These are phyloP conservation scores for Scaptomyza reducta DNA, from an alignment of 2,888 invertebrate species.

Conservation along the genomic window DNA sequence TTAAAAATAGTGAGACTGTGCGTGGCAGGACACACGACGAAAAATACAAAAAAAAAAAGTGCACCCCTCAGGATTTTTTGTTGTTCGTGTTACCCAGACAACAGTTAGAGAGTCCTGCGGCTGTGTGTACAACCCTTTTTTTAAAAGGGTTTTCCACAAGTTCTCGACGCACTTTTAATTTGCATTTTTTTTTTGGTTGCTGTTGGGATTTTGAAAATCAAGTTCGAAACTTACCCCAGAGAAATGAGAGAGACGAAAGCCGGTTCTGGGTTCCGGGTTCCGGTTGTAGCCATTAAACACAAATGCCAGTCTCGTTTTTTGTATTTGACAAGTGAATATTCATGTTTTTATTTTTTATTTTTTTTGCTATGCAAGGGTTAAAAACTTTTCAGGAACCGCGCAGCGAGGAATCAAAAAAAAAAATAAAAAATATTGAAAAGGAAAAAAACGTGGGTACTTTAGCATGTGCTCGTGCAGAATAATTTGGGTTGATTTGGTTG, in stretches of 20 bases:
- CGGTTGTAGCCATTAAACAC: conserved; percentile 44
- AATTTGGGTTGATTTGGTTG: conserved; percentile 71
- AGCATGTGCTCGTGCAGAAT: conserved; percentile 82
- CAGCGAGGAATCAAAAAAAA: conserved; percentile 24
- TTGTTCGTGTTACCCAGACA: conserved; percentile 66
- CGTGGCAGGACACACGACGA: conserved; percentile 75
- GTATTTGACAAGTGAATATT: conserved; percentile 84
- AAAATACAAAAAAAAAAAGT: conserved; percentile 11
- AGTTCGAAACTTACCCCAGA: conserved; percentile 75
- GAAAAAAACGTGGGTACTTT: conserved; percentile 83
- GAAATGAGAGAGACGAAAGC: conserved; percentile 7
- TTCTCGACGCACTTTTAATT: conserved; percentile 79
- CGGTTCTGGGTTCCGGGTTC: conserved; percentile 28
- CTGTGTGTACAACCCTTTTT: conserved; percentile 81
- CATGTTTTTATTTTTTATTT: conserved; percentile 68
- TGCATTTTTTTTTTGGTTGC: conserved; percentile 72
- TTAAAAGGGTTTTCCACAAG: conserved; percentile 75
- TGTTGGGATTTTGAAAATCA: conserved; percentile 72
- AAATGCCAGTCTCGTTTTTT: conserved; percentile 57
- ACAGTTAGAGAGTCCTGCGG: conserved; percentile 66
- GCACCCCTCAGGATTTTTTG: conserved; percentile 68
- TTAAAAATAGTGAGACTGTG: conserved; percentile 71
- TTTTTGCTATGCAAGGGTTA: conserved; percentile 75
- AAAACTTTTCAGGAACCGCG: conserved; percentile 56
- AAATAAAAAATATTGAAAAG: conserved; percentile 4